Evolutionary conservation across 1,140 invertebrate species (phyloP).

Genomic region (Drosophila arawakana): DNA sequence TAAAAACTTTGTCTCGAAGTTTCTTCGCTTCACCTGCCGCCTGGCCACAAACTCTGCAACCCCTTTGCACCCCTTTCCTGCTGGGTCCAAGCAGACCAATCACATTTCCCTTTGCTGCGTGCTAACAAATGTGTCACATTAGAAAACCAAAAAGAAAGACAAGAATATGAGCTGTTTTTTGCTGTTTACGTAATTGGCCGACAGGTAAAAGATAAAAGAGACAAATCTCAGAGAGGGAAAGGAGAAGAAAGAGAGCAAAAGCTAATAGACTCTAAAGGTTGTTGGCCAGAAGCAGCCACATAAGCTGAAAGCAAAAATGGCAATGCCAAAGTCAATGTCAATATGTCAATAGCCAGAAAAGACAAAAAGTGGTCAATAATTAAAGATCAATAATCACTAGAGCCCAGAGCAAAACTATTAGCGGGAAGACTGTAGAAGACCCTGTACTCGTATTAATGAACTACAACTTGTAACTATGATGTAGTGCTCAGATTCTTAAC

Average conservation of each 20-base stretch:
- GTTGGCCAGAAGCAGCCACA: slow-evolving; percentile 40
- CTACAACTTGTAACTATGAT: too few species aligned
- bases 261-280: slow-evolving; percentile 34
- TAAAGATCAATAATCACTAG: slow-evolving; percentile 66
- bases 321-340: slow-evolving; percentile 57
- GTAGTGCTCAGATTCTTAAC: too few species aligned
- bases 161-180: slow-evolving; percentile 10
- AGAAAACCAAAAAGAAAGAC: neutral
- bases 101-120: too few species aligned
- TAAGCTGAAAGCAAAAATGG: slow-evolving; percentile 25
- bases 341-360: slow-evolving; percentile 41
- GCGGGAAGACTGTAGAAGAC: too few species aligned
- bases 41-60: too few species aligned
- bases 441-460: too few species aligned
- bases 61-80: too few species aligned
- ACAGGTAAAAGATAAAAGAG: slow-evolving; percentile 14
- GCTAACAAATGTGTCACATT: neutral
- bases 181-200: slow-evolving; percentile 26
- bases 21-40: too few species aligned
- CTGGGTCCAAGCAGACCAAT: too few species aligned
- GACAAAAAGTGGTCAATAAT: slow-evolving; percentile 44
- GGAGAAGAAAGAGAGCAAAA: neutral
- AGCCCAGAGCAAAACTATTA: too few species aligned
- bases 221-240: slow-evolving; percentile 21
- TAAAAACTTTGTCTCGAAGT: too few species aligned